phyloP scores from a whole-genome alignment of 2,113 vertebrate species.

The Baryphthengus martii region DNA sequence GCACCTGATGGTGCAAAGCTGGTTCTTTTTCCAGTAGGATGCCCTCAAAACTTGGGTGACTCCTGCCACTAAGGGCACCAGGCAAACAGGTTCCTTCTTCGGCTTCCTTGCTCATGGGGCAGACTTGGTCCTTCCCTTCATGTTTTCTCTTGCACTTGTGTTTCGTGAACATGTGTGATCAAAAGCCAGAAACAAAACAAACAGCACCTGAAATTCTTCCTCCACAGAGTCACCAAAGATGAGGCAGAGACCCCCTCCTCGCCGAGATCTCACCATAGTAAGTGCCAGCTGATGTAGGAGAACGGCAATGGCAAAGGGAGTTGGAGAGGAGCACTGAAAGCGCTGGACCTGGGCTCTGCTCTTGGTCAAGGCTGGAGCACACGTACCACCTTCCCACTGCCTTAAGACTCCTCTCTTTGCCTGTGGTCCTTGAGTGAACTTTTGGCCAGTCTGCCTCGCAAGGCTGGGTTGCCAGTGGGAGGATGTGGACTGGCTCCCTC shows the following conservation, averaged over 20 bases:
- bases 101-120: background rate
- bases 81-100: background rate
- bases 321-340: background rate
- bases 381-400: background rate
- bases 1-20: background rate
- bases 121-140: background rate
- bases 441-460: background rate
- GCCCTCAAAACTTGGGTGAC: background rate
- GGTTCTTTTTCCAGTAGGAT: background rate
- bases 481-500: background rate
- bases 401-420: background rate
- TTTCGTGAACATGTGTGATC: background rate
- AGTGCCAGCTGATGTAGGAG: slow-evolving; percentile 54
- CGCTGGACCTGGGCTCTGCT: background rate
- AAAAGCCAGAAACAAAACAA: background rate
- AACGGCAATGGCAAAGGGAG: background rate
- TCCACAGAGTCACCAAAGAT: slow-evolving; percentile 83
- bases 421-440: background rate
- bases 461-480: background rate
- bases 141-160: background rate
- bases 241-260: slow-evolving; percentile 93
- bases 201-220: slow-evolving; percentile 15
- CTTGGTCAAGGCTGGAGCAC: background rate
- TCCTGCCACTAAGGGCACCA: background rate
- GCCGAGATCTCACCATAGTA: slow-evolving; percentile 96